phyloP scores from a whole-genome alignment of 2,797 vertebrate genomes.

The Meriones psammophilus region DNA sequence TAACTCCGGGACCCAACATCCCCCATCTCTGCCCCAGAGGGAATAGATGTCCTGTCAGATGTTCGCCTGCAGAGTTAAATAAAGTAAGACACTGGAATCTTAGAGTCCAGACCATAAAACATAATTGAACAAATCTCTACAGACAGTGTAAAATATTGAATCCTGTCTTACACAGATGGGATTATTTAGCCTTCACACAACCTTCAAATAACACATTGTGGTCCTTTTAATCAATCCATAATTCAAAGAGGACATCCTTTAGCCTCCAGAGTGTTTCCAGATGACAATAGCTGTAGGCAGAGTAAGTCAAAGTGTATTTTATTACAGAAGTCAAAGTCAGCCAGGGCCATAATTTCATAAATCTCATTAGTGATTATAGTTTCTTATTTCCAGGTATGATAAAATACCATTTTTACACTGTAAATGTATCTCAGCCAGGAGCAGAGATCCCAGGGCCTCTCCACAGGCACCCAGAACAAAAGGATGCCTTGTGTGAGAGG shows the following conservation, averaged over 20 bases:
- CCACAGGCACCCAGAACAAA: conserved; percentile 73
- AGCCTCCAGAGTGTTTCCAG: conserved; percentile 71
- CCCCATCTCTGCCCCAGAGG: background rate
- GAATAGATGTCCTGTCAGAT: background rate
- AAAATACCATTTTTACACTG: conserved; percentile 84
- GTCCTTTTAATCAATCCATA: conserved; percentile 84
- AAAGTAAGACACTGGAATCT: conserved; percentile 65
- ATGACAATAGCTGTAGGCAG: conserved; percentile 74
- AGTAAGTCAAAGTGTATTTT: conserved; percentile 75
- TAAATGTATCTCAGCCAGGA: conserved; percentile 71
- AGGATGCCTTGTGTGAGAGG: conserved; percentile 59
- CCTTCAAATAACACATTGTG: conserved; percentile 80
- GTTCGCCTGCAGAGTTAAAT: conserved; percentile 28
- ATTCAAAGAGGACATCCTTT: conserved; percentile 82
- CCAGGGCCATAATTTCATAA: conserved; percentile 85
- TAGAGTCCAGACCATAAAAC: conserved; percentile 74
- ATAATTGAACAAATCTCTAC: conserved; percentile 75
- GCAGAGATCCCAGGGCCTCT: conserved; percentile 73
- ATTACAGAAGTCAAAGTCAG: conserved; percentile 81
- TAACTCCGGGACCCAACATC: background rate
- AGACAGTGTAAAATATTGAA: conserved; percentile 77
- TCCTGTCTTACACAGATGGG: conserved; percentile 80
- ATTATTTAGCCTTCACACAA: conserved; percentile 82
- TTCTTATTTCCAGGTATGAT: conserved; percentile 82
- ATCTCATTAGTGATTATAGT: conserved; percentile 86